phyloP scores from a whole-genome alignment of 2,113 vertebrate species.

The Elachura formosa region DNA sequence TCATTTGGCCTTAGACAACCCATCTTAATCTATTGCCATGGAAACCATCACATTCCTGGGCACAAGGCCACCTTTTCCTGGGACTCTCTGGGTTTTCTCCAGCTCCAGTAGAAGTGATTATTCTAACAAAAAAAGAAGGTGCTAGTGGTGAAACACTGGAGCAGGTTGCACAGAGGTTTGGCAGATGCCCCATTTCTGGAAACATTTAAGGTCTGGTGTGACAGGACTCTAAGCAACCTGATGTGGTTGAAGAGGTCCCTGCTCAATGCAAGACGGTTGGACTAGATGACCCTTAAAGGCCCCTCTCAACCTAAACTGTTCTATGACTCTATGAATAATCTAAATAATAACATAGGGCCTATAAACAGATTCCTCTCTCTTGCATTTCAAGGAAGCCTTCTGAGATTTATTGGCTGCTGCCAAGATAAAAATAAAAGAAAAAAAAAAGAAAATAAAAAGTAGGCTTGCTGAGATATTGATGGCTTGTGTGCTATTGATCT shows the following conservation, averaged over 20 bases:
- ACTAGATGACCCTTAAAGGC: not conserved
- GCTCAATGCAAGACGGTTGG: not conserved
- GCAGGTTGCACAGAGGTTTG: not conserved
- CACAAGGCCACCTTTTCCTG: not conserved
- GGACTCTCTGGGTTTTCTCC: not conserved
- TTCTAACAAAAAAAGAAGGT: not conserved
- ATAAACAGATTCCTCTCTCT: not conserved
- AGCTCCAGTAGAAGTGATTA: not conserved
- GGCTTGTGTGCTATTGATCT: not conserved
- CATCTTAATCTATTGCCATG: not conserved
- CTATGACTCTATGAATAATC: not conserved
- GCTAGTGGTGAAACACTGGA: not conserved
- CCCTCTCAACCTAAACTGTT: not conserved
- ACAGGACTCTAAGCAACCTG: not conserved
- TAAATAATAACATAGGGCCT: not conserved
- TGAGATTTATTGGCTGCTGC: not conserved
- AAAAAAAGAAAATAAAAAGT: not conserved
- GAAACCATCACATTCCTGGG: constrained; percentile 5
- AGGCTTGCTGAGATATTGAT: not conserved
- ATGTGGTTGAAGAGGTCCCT: not conserved
- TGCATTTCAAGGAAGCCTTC: not conserved
- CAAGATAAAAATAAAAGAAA: not conserved
- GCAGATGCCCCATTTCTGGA: not conserved
- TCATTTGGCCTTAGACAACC: not conserved
- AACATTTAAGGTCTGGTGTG: not conserved